Evolutionary conservation across 2,113 vertebrate species (phyloP), one percentile per base, ranked within the genome.

Genomic region (Phyllostomus discolor): DNA sequence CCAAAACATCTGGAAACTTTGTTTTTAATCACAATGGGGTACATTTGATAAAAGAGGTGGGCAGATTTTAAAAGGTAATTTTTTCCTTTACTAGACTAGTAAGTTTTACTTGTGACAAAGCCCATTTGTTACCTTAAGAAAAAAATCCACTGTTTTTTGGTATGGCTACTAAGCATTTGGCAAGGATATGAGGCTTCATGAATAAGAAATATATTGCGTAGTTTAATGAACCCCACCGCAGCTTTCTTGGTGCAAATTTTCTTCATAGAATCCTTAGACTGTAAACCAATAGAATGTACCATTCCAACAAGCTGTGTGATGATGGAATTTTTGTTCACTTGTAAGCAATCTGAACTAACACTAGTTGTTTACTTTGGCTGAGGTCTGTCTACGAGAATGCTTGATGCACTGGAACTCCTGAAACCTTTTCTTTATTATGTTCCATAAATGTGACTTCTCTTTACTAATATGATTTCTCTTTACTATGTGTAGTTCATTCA

Each of bases 391-490:
- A 3, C 1, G 43, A 88, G 54, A 92, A 69, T 73, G 82, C 82
- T 78, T 93, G 10, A 48, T 78, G 67, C 33, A 48, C 41, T 88
- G 38, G 70, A 78, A 48, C 85, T 85, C 50, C 83, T 59, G 20
- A 67, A 66, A 84, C 8, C 5, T 66, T 91, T 91, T 43, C 17
- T 64, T 81, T 75, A 90, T 94, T 84, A 50, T 96, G 54, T 90
- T 94, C 59, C 94, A 28, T 79, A 84, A 88, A 46, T 88, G 35
- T 76, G 50, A 94, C 94, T 95, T 95, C 70, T 57, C 72, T 96
- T 96, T 62, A 62, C 41, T 91, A 35, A 59, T 59, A 33, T 72
- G 43, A 95, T 95, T 95, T 95, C 64, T 57, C 72, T 96, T 96
- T 67, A 62, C 35, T 92, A 33, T 52, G 76, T 76, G 52, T 26